These are phyloP conservation scores for Epizoanthus rinbou DNA, from an alignment of 92 coral and sea anemone species.

Conservation along the genomic window DNA sequence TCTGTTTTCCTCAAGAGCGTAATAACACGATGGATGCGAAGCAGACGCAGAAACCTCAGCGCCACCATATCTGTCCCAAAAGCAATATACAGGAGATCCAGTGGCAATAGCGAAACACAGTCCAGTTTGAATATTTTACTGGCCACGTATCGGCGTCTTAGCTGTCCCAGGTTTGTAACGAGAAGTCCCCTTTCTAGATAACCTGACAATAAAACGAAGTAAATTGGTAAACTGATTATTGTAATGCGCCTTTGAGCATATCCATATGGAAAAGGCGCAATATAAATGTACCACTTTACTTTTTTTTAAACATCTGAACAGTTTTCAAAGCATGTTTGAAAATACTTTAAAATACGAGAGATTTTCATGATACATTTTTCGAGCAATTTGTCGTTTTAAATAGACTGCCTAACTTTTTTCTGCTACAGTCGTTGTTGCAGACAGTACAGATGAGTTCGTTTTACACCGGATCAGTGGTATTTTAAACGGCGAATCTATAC, in stretches of 20 bases:
- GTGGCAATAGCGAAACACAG: constrained; percentile 68
- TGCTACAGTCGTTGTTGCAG: not conserved
- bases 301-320: not conserved
- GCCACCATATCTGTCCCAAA: constrained; percentile 59
- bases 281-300: no score
- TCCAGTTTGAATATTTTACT: constrained; percentile 65
- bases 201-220: constrained; percentile 41
- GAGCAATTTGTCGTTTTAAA: no score
- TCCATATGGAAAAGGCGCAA: no score
- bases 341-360: not conserved
- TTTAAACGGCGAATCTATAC: no score
- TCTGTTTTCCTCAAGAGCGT: constrained; percentile 64
- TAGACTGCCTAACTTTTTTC: no score
- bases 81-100: constrained; percentile 64
- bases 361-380: no score
- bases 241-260: no score
- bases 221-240: no score
- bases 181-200: constrained; percentile 80
- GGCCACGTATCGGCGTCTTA: constrained; percentile 62
- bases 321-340: not conserved
- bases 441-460: no score
- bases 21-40: constrained; percentile 76
- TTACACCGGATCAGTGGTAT: no score
- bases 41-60: constrained; percentile 60
- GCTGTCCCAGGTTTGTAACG: constrained; percentile 67